Base-by-base conservation (phyloP, 2,888 invertebrate genomes). In the Ischnus inquisitorius region DNA sequence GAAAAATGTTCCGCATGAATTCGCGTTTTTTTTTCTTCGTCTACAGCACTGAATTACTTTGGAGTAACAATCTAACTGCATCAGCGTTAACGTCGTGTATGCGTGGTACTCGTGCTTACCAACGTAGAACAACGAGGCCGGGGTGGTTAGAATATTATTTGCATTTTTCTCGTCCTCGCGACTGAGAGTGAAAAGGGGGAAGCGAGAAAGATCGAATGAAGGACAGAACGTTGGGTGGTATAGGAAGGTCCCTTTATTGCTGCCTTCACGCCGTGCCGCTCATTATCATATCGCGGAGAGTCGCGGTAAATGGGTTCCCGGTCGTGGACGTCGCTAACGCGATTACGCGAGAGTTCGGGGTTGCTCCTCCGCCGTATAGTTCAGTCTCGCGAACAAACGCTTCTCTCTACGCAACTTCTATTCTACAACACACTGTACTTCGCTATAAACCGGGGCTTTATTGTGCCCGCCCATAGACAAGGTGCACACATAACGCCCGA, bases 301-400 rank as follows among this genome's bases (percentile, higher is more conserved):
- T 76, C 79, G 65, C 43, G 75, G 76, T 76, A 83, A 83, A 83
- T 79, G 75, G 76, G 76, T 83, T 83, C 65, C 79, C 83, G 83
- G 57, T 83, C 71, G 75, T 71, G 76, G 79, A 76, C 79, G 75
- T 83, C 60, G 76, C 75, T 83, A 83, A 83, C 79, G 76, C 71
- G 83, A 83, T 83, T 83, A 79, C 72, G n/a, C 4, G 76, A 76
- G 71, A 76, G 76, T 79, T 75, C 71, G 57, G 79, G 51, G 57
- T 34, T 8, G 2, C 54, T 79, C 48, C 48, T 28, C 46, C 54
- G 51, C 75, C 34, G 8, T 79, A 39, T 43, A 71, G 65, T 43
- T 41, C 65, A 46, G 54, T 60, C 34, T 65, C 39, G 16, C 28
- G 65, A 39, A 48, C 60, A 54, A 79, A 46, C 62, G 67, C 67